phyloP scores from a whole-genome alignment of 2,797 vertebrate species.

The Fratercula arctica region DNA sequence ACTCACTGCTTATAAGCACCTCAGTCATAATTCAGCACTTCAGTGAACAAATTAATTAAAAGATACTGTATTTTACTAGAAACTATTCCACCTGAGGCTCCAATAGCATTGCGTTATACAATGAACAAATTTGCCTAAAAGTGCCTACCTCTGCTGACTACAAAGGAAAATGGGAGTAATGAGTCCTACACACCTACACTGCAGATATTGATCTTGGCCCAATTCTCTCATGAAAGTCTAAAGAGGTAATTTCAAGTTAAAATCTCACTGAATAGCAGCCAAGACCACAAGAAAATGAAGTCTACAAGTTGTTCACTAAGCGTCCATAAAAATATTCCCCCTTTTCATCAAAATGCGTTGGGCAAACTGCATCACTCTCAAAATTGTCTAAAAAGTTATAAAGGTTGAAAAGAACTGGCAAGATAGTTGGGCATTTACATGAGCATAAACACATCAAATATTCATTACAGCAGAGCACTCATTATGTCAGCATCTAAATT shows the following conservation, averaged over 20 bases:
- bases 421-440: conserved; percentile 1
- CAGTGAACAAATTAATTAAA: background rate
- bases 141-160: background rate
- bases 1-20: background rate
- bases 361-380: background rate
- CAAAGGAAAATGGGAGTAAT: background rate
- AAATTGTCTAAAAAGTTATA: background rate
- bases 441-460: conserved; percentile 60
- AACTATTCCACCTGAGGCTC: background rate
- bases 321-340: background rate
- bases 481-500: conserved; percentile 56
- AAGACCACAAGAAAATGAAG: background rate
- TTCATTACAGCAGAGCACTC: conserved; percentile 50
- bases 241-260: background rate
- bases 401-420: background rate
- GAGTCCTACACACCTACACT: background rate
- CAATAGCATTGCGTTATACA: background rate
- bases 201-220: background rate
- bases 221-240: background rate
- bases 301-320: background rate
- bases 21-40: background rate
- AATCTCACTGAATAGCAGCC: background rate
- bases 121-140: background rate
- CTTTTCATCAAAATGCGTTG: background rate
- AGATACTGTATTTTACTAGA: background rate